Percentiles rank a stretch among this genome's conserved stretches.
Evolutionary conservation across 2,888 invertebrate genomes (phyloP).

Genomic region (Latrodectus elegans): DNA sequence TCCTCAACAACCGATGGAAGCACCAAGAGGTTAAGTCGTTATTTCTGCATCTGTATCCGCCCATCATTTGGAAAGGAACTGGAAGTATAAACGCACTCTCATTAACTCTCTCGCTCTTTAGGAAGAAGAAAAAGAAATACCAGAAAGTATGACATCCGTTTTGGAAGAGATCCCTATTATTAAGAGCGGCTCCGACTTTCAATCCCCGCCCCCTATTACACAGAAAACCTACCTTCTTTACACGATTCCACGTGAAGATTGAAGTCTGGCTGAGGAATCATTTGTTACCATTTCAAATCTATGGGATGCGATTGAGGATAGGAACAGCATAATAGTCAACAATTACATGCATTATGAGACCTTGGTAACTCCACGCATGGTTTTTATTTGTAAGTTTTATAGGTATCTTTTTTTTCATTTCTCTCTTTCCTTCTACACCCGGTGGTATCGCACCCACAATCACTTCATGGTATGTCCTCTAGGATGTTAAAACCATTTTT

Average conservation of each 20-base stretch:
- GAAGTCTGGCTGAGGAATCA: conserved; percentile 22
- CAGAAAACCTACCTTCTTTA: conserved; percentile 41
- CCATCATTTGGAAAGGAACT: conserved; percentile 26
- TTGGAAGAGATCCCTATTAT: conserved; percentile 41
- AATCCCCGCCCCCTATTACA: conserved; percentile 57
- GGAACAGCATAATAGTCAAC: conserved; percentile 59
- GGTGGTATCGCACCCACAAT: conserved; percentile 63
- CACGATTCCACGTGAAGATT: conserved; percentile 45
- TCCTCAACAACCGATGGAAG: no score
- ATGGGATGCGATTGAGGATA: conserved; percentile 13
- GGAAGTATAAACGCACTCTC: background rate
- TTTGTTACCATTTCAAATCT: conserved; percentile 43
- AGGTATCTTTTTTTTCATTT: background rate
- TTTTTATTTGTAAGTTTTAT: conserved; percentile 26
- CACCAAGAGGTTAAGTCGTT: conserved; percentile 48
- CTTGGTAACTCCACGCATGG: conserved; percentile 44
- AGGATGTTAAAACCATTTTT: conserved; percentile 59
- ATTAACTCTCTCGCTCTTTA: conserved; percentile 40
- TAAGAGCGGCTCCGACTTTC: conserved; percentile 51
- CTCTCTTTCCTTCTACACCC: background rate
- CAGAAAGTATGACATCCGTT: conserved; percentile 65
- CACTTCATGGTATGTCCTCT: conserved; percentile 36
- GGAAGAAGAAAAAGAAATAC: conserved; percentile 45
- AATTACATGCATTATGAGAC: conserved; percentile 63
- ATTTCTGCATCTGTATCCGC: conserved; percentile 51